Evolutionary conservation across 2,888 invertebrate species (phyloP), one percentile per base, ranked within the genome.

Genomic region (Antitype chi): DNA sequence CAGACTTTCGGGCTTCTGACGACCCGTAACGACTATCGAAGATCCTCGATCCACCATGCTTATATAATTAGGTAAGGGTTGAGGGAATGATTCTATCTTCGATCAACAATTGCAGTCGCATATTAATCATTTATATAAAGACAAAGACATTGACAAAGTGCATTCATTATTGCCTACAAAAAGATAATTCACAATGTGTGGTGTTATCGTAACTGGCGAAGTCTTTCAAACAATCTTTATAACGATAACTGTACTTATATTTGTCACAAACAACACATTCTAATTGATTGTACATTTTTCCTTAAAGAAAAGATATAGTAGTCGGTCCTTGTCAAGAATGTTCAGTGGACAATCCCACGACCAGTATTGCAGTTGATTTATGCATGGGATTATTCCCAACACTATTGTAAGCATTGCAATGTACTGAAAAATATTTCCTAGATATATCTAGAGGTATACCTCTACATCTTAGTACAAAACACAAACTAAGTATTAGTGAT

Each of bases 211-310:
- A 17, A n/a, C 20, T 38, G 38, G 49, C 43, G 28, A 60, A 25
- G 66, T 53, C 38, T 74, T 76, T 28, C 17, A 60, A 38, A 38
- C 64, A 59, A n/a, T 74, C 28, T 75, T 59, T 59, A 20, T 28
- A 43, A 66, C 8, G 43, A 67, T 76, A 59, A 53, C 38, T 75
- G 23, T 63, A 55, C n/a, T 0, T 52, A 20, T 52, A 20, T 52
- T 52, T 23, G 25, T 63, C 6, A 57, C 55, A 53, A 76, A 75
- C 63, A 25, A 75, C 32, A 17, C n/a, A 49, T 49, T 28, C 17
- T 23, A 47, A 9, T 74, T 17, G 3, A 49, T 74, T 66, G 57
- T 4, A 52, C 15, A 52, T n/a, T 68, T 69, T 77, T 77, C 76
- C 69, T 69, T 55, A 55, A 63, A 76, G 23, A 25, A 64, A 49